phyloP scores from a whole-genome alignment of 2,888 invertebrate genomes.

The Nudaria mundana region DNA sequence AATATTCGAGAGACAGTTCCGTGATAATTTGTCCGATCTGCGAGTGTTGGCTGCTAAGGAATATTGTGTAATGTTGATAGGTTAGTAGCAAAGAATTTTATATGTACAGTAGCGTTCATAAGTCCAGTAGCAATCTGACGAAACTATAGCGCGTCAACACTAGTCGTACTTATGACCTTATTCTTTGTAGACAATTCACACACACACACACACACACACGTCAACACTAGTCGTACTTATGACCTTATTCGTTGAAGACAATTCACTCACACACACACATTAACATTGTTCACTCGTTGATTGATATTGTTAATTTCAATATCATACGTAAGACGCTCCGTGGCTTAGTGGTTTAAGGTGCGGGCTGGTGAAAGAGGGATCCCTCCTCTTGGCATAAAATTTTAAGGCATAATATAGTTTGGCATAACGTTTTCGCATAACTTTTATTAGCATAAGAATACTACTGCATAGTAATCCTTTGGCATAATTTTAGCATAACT shows the following conservation, averaged over 20 bases:
- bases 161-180: not conserved
- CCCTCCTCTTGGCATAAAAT: no score
- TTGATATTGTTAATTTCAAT: not conserved
- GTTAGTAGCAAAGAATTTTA: conserved; percentile 36
- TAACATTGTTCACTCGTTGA: not conserved
- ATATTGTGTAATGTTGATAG: conserved; percentile 81
- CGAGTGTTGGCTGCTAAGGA: conserved; percentile 82
- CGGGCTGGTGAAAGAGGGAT: no score
- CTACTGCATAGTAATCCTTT: no score
- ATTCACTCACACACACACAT: not conserved
- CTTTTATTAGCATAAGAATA: no score
- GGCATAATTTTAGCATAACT: no score
- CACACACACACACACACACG: not conserved
- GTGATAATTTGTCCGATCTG: conserved; percentile 81
- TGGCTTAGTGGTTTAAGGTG: not conserved
- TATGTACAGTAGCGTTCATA: not conserved
- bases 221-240: not conserved
- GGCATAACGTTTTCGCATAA: no score
- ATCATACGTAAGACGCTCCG: not conserved
- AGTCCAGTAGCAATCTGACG: not conserved
- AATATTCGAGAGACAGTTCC: conserved; percentile 65
- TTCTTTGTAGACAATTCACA: not conserved
- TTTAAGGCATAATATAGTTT: no score
- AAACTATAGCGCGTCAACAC: not conserved
- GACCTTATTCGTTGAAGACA: not conserved